A percentile compares a stretch with the other conserved stretches of the same genome.
Conservation (phyloP, 2,797 vertebrate species). For the Borostomias antarcticus region DNA sequence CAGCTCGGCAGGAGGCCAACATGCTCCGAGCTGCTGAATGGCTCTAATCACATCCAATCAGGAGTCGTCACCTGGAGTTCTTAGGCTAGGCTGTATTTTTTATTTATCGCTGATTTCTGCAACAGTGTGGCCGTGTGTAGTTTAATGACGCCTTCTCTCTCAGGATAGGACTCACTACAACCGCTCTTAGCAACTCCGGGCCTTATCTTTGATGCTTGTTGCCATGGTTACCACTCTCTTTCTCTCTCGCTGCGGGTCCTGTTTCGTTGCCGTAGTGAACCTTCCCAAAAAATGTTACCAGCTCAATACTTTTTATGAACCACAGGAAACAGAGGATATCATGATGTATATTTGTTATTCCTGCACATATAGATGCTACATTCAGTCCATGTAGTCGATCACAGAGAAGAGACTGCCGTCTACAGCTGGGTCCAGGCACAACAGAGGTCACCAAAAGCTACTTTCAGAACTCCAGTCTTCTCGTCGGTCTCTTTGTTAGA, state of each 20-base stretch:
- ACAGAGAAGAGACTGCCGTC: too few species aligned
- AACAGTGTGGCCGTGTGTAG: neutral
- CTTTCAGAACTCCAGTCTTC: too few species aligned
- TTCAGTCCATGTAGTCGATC: too few species aligned
- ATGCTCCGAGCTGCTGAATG: too few species aligned
- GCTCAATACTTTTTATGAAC: slow-evolving; percentile 23
- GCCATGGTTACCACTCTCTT: slow-evolving; percentile 55
- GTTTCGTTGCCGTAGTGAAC: slow-evolving; percentile 25
- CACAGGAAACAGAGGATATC: neutral
- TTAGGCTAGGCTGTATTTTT: too few species aligned
- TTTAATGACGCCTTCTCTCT: slow-evolving; percentile 18
- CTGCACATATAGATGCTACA: too few species aligned
- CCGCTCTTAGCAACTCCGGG: slow-evolving; percentile 36
- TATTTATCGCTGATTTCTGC: neutral
- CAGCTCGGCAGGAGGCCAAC: too few species aligned
- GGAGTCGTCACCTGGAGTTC: neutral
- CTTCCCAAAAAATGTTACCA: slow-evolving; percentile 36
- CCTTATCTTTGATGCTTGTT: slow-evolving; percentile 51
- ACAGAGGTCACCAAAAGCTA: too few species aligned
- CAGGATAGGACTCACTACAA: slow-evolving; percentile 32
- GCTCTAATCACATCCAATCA: neutral
- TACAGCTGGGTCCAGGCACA: too few species aligned
- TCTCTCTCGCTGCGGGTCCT: slow-evolving; percentile 21
- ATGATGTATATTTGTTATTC: neutral
- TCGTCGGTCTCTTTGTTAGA: too few species aligned